Percentiles rank a stretch among this genome's conserved stretches.
Conservation (phyloP, 2,888 invertebrate genomes). For the Cataglyphis albicans region DNA sequence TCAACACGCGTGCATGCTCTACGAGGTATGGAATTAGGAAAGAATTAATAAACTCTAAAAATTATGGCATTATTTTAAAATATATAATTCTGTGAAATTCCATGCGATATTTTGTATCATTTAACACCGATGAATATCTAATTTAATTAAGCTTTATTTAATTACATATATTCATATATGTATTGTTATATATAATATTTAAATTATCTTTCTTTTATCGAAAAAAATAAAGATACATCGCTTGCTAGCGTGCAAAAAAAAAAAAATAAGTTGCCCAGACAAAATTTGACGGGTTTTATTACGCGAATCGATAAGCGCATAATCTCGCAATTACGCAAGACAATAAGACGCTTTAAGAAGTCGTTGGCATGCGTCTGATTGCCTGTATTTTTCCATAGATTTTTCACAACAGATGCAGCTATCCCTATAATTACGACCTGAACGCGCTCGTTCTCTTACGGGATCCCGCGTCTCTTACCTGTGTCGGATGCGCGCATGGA, state of each 20-base stretch:
- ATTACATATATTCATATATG: not conserved
- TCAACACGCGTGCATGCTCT: slow-evolving; percentile 4
- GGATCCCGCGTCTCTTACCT: slow-evolving; percentile 65
- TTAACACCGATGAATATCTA: not conserved
- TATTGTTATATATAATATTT: not conserved
- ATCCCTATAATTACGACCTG: slow-evolving; percentile 74
- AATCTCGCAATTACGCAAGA: slow-evolving; percentile 67
- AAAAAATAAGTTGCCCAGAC: slow-evolving; percentile 37
- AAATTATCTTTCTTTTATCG: not conserved
- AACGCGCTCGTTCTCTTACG: slow-evolving; percentile 56
- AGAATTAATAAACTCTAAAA: slow-evolving; percentile 40
- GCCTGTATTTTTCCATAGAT: slow-evolving; percentile 36
- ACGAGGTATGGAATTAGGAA: not conserved
- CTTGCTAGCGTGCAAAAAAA: not conserved
- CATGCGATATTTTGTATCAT: not conserved
- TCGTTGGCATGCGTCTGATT: slow-evolving; percentile 21
- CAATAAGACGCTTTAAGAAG: slow-evolving; percentile 23
- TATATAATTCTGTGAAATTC: not conserved
- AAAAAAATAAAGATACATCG: not conserved
- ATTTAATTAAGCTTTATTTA: not conserved
- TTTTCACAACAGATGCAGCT: slow-evolving; percentile 69
- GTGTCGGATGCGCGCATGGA: slow-evolving; percentile 78
- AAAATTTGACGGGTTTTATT: slow-evolving; percentile 63
- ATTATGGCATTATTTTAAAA: not conserved
- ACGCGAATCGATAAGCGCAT: slow-evolving; percentile 66